Evolutionary conservation across 2,888 invertebrate genomes (phyloP).

Genomic region (Spilarctia lutea): DNA sequence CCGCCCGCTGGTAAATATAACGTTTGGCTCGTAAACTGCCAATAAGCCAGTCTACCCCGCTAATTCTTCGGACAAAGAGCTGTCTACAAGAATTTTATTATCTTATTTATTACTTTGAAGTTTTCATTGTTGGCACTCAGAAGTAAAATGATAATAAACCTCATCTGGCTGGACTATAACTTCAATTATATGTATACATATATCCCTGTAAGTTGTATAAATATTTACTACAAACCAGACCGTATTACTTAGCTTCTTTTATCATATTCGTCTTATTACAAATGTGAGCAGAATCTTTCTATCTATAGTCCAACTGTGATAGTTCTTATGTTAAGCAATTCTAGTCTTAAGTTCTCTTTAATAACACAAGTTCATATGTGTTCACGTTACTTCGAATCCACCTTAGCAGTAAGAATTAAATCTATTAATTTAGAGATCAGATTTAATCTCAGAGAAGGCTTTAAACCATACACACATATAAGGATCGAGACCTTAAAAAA

Average conservation of each 20-base stretch:
- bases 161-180: background rate
- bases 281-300: no score
- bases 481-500: no score
- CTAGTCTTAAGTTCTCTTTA: no score
- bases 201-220: background rate
- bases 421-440: no score
- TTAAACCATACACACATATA: no score
- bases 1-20: constrained; percentile 78
- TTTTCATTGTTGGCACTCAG: constrained; percentile 5
- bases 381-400: no score
- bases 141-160: background rate
- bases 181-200: background rate
- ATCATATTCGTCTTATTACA: no score
- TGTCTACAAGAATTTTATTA: constrained; percentile 12
- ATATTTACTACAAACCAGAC: background rate
- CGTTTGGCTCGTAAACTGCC: constrained; percentile 68
- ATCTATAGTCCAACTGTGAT: no score
- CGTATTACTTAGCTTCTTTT: background rate
- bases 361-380: no score
- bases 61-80: constrained; percentile 26
- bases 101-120: constrained; percentile 11
- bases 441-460: no score
- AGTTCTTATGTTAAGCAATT: no score
- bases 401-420: no score
- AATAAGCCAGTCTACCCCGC: constrained; percentile 50